Conservation (phyloP, 1,140 invertebrate genomes). For the Lepidurus couesii region DNA sequence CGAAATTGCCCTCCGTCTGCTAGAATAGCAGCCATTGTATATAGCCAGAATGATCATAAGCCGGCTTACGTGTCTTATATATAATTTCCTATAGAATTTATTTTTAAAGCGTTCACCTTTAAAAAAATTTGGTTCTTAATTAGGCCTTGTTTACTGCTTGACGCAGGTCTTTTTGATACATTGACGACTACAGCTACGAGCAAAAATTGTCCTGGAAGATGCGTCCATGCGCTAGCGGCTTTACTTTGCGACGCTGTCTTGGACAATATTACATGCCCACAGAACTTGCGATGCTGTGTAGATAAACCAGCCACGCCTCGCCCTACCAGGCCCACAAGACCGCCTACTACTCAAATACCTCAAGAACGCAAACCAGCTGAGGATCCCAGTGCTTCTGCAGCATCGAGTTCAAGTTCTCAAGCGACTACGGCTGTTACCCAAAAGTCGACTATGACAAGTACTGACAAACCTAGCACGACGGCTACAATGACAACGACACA, state of each 20-base stretch:
- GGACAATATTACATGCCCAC: constrained; percentile 70
- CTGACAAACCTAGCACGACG: constrained; percentile 22
- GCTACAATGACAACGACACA: constrained; percentile 27
- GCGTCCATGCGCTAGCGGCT: constrained; percentile 71
- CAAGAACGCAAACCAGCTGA: neutral
- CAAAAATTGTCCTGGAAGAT: constrained; percentile 77
- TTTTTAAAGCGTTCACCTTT: no score
- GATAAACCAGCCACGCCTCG: constrained; percentile 45
- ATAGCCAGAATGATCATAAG: no score
- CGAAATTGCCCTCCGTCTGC: constrained; percentile 35
- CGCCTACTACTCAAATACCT: neutral
- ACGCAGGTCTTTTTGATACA: constrained; percentile 68
- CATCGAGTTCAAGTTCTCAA: constrained; percentile 27
- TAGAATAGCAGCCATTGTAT: neutral
- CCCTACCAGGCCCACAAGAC: neutral
- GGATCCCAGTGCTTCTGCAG: neutral
- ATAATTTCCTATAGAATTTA: no score
- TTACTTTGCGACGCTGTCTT: constrained; percentile 69
- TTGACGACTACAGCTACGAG: constrained; percentile 73
- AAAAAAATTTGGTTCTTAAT: neutral
- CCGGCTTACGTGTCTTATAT: no score
- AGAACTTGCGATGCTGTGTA: constrained; percentile 72
- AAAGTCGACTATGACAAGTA: constrained; percentile 17
- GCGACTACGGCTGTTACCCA: neutral
- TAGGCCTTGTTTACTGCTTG: neutral